phyloP scores from a whole-genome alignment of 2,113 vertebrate genomes.

The Hemibates koningsi region DNA sequence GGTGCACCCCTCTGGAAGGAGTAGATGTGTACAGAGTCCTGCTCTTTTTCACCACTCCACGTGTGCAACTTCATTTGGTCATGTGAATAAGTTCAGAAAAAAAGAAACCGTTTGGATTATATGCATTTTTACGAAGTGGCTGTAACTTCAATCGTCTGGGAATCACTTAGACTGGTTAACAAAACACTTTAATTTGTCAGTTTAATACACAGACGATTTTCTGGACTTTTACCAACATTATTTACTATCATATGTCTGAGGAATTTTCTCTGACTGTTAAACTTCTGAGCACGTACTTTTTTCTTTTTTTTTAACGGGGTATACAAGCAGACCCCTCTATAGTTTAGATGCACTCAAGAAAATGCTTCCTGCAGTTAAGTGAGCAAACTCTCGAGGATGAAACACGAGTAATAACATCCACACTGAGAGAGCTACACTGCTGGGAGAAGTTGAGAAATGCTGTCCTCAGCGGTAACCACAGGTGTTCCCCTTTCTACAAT shows the following conservation, averaged over 20 bases:
- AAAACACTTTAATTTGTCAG: neutral
- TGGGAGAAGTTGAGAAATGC: neutral
- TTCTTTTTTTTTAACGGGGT: neutral
- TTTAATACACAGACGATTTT: neutral
- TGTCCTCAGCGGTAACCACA: neutral
- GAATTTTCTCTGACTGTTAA: constrained; percentile 41
- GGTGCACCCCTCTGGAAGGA: neutral
- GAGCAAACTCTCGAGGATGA: neutral
- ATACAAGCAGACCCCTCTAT: neutral
- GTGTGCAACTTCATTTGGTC: neutral
- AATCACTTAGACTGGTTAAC: neutral
- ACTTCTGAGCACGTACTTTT: neutral
- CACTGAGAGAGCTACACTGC: neutral
- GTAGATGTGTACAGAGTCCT: neutral
- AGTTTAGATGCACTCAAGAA: neutral
- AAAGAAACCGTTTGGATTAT: neutral
- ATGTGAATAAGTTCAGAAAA: neutral
- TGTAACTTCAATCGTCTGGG: neutral
- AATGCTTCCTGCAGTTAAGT: neutral
- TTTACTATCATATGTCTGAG: constrained; percentile 1
- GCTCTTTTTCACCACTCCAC: neutral
- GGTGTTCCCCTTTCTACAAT: neutral
- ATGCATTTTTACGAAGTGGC: neutral
- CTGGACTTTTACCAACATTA: neutral
- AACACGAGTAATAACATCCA: neutral